Base-by-base conservation (phyloP, 2,888 invertebrate genomes). In the Noctua janthe region DNA sequence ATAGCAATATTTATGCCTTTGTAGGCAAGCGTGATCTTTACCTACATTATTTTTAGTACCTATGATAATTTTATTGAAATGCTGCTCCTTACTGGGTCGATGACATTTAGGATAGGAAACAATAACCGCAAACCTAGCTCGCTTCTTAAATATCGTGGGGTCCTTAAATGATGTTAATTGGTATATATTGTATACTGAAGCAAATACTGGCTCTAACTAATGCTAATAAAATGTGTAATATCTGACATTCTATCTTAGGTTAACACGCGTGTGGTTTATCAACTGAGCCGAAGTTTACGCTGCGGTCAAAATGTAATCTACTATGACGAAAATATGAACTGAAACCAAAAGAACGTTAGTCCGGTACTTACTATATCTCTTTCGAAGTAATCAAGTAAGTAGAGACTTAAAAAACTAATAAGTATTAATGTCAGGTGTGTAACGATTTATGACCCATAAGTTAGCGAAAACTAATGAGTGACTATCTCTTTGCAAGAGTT, bases 201-300 rank as follows among this genome's bases (percentile, higher is more conserved):
- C 13, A 73, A 84, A 78, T 78, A 70, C 64, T 72, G n/a, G 23
- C 20, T 70, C 20, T 70, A 17, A n/a, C 47, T 67, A 71, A 71
- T 20, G 35, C 56, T 64, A 64, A 72, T 72, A 8, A 69, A 82
- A 74, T 54, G 17, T 84, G 39, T 15, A 15, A 54, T 74, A 74
- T 77, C 82, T 81, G 78, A 82, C 64, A 77, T 78, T 81, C 70
- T 81, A 85, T 88, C 81, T 76, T 84, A 78, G 77, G 86, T 86
- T 86, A 82, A 88, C 79, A 79, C 76, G 88, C 76, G 88, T 86
- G 84, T 82, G 74, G 76, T 87, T 89, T 89, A 89, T 88, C 85
- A 89, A 74, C 71, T 79, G 67, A 86, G 76, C 71, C 80, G 83
- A 81, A 85, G 80, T 83, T 89, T 81, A 89, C 47, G 56, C 49